Conservation (phyloP, 2,113 vertebrate genomes). For the Ivindomyrus marchei region DNA sequence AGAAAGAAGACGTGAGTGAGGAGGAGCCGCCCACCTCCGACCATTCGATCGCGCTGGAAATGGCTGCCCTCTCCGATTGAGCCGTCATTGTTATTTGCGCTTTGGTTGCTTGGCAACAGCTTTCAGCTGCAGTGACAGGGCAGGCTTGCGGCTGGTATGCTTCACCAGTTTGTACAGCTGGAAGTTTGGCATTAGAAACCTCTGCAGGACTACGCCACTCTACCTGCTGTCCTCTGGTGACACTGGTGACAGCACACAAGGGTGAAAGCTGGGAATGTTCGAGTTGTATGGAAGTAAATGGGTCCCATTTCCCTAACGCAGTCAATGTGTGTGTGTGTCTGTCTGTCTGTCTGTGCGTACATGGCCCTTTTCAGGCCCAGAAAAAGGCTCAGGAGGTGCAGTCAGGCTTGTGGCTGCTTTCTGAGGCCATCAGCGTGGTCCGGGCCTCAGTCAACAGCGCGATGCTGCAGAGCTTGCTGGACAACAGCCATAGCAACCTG, state of each 20-base stretch:
- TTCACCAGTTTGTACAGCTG: neutral
- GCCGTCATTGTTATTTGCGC: neutral
- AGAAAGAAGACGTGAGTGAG: constrained; percentile 60
- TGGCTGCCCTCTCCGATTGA: neutral
- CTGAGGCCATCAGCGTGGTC: constrained; percentile 49
- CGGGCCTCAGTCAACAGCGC: constrained; percentile 50
- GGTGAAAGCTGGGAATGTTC: neutral
- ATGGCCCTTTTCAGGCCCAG: constrained; percentile 39
- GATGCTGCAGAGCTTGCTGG: constrained; percentile 54
- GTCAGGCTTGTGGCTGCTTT: constrained; percentile 58
- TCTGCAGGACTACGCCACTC: neutral
- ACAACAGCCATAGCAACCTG: constrained; percentile 58
- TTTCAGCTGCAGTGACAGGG: neutral
- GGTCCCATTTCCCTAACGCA: neutral
- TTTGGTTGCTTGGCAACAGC: neutral
- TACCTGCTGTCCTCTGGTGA: neutral
- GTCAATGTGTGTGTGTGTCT: neutral
- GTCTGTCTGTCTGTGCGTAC: neutral
- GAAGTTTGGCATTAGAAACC: neutral
- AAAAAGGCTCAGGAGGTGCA: constrained; percentile 62
- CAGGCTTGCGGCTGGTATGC: neutral
- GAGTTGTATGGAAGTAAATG: neutral
- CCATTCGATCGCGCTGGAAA: neutral
- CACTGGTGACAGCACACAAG: neutral
- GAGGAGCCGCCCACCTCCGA: neutral